Base-by-base conservation (phyloP, 2,113 vertebrate genomes). In the Silurus asotus region DNA sequence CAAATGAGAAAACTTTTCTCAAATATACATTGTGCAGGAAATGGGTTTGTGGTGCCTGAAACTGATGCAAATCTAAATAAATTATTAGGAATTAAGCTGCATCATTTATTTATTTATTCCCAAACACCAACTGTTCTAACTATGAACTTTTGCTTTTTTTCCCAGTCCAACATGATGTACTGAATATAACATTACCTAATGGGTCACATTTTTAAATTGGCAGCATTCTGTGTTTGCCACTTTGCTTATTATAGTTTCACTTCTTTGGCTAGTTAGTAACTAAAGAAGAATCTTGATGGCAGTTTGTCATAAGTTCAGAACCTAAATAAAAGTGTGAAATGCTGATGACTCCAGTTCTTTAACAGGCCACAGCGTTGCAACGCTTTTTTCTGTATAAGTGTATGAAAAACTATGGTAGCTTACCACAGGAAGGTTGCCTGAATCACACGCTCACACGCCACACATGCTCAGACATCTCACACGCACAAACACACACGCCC, bases 21-120 rank as follows among this genome's bases (percentile, higher is more conserved):
- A 74, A 72, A 58, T 20, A 19, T 65, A 83, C 58, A 83, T 8
- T 59, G 82, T n/a, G 19, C 59, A 55, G 45, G 17, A 83, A 15
- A 10, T 49, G 53, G 23, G 37, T 48, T 74, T 72, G 10, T 23
- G 4, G 4, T 14, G 13, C 45, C 45, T 81, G 23, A 48, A 62
- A 81, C 59, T 48, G 58, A 62, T n/a, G 9, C 9, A 62, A 37
- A 80, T 37, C 37, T 37, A 37, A 37, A 37, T 37, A 37, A 37
- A 37, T 28, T 69, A 14, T 4, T 8, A 65, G 13, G 62, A 65
- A 65, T 69, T 37, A 69, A 69, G 4, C 59, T 62, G 17, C 56
- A 15, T 58, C 11, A 58, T 58, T 58, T 11, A 58, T 58, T 58
- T 11, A 58, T 58, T 58, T 15, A 58, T 58, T 58, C 15, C 56